phyloP scores from a whole-genome alignment of 2,888 invertebrate genomes.

The Cephus runcator region DNA sequence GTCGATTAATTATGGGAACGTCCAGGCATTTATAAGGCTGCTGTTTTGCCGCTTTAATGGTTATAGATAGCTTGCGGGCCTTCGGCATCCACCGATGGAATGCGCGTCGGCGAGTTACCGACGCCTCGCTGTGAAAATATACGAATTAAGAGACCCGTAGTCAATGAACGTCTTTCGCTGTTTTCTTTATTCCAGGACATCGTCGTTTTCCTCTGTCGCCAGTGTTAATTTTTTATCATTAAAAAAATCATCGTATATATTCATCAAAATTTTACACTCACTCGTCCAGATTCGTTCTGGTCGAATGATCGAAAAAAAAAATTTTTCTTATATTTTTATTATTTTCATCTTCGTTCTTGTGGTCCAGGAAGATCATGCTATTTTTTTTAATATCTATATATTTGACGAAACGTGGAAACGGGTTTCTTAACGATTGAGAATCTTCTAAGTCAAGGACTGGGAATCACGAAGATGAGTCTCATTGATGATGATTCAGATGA shows the following conservation, averaged over 20 bases:
- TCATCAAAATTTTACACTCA: not conserved
- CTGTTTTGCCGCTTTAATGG: conserved; percentile 9
- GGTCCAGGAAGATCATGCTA: not conserved
- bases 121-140: not conserved
- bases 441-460: not conserved
- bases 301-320: not conserved
- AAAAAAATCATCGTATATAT: not conserved
- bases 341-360: not conserved
- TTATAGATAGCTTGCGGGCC: not conserved
- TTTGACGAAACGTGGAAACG: not conserved
- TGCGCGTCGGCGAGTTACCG: not conserved
- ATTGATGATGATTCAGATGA: not conserved
- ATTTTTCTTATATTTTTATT: not conserved
- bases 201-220: not conserved
- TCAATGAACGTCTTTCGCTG: not conserved
- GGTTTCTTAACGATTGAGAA: not conserved
- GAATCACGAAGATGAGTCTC: not conserved
- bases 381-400: not conserved
- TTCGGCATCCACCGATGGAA: not conserved
- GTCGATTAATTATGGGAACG: conserved; percentile 30
- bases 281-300: too few species aligned
- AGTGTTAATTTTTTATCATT: not conserved
- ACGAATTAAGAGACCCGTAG: not conserved
- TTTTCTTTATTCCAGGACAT: not conserved
- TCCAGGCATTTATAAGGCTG: conserved; percentile 26